Conservation (phyloP, 2,797 vertebrate species). For the Discoglossus pictus region DNA sequence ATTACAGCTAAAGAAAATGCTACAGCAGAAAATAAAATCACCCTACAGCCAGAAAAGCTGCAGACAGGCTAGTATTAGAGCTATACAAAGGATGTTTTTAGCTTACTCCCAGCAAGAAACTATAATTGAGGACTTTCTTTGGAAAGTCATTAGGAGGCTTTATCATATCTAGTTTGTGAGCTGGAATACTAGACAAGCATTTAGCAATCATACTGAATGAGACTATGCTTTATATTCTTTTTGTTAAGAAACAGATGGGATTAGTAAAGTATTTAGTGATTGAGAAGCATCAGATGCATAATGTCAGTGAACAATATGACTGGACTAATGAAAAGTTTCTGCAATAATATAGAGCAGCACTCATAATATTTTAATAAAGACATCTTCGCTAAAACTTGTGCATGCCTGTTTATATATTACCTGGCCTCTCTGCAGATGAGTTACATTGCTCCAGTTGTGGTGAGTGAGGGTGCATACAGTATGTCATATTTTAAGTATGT, state of each 20-base stretch:
- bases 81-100: not conserved
- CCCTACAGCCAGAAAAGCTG: constrained; percentile 9
- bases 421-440: no score
- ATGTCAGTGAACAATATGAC: no score
- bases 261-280: not conserved
- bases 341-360: no score
- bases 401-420: no score
- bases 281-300: not conserved
- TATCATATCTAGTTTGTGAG: not conserved
- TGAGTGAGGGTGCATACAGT: no score
- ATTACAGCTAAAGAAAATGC: constrained; percentile 19
- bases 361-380: no score
- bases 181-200: constrained; percentile 4
- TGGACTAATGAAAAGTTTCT: no score
- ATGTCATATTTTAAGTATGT: no score
- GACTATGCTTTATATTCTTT: not conserved
- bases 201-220: not conserved
- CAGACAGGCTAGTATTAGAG: not conserved
- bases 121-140: constrained; percentile 5
- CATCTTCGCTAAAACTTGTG: no score
- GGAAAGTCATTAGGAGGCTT: not conserved
- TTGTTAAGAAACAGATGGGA: not conserved
- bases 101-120: not conserved
- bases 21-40: constrained; percentile 4
- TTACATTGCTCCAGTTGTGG: no score